Base-by-base conservation (phyloP, 2,888 invertebrate species). In the Scrobipalpa atriplicella region DNA sequence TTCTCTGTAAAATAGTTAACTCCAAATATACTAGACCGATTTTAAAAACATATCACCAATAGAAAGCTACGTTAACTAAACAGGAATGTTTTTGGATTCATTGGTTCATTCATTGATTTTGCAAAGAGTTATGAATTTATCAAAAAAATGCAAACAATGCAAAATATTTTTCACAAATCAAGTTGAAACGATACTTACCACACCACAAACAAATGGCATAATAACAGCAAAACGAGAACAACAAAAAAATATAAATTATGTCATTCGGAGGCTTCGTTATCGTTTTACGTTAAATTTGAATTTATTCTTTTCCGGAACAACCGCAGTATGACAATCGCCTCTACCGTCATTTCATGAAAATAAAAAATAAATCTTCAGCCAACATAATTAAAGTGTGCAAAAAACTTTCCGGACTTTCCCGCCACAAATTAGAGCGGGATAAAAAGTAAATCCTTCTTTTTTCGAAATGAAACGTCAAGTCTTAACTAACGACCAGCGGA, bases 401-500 rank as follows among this genome's bases (percentile, higher is more conserved):
- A 78, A n/a, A 73, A 61, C 69, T 69, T 67, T 54, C 65, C 64
- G 41, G 41, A 18, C 68, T 73, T 72, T 76, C 70, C 68, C 72
- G 71, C 73, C 70, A 73, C 78, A 81, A 86, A 86, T 86, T 82
- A 83, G 78, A 77, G 74, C 70, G 52, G 80, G 74, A 78, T 77
- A 73, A 80, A 83, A 83, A 80, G 78, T 78, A 83, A 62, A 86
- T 85, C 78, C 82, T 85, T 85, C 82, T 85, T 85, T 84, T 83
- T 81, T 76, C 66, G 71, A 78, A 83, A 85, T 79, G 81, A 83
- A 87, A 86, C 77, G 85, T 84, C 85, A 84, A 84, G 81, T 83
- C 83, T 78, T 68, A 73, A 76, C 81, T 84, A 87, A 87, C 86
- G 83, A 86, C 79, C 80, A 72, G 72, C 76, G 73, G 79, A 77